These are phyloP conservation scores for Clupea harengus DNA, from an alignment of 2,113 vertebrate genomes.

Conservation along the genomic window DNA sequence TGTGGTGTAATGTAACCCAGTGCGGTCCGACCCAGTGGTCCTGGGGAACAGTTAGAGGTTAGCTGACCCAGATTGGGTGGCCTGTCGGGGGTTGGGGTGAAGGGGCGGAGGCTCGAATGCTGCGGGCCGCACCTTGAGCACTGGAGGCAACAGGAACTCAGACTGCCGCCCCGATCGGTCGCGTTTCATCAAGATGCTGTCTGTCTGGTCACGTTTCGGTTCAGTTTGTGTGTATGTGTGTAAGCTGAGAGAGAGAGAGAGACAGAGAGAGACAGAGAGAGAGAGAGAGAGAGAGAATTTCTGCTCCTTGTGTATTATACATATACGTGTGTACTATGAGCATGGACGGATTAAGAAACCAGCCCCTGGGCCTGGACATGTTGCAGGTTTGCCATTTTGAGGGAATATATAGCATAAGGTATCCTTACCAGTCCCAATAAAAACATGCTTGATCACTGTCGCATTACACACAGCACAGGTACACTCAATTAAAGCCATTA, in stretches of 20 bases:
- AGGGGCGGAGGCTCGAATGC: not conserved
- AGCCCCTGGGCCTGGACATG: too few relatives aligned
- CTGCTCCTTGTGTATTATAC: not conserved
- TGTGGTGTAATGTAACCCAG: conserved; percentile 30
- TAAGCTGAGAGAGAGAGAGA: not conserved
- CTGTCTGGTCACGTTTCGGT: too few relatives aligned
- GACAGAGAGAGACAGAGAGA: not conserved
- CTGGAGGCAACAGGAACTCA: not conserved
- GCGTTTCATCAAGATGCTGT: too few relatives aligned
- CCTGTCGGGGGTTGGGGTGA: not conserved
- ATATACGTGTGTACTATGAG: not conserved
- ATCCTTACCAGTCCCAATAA: too few relatives aligned
- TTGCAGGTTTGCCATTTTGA: too few relatives aligned
- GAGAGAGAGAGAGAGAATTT: conserved; percentile 2
- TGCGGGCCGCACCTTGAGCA: not conserved
- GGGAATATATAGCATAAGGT: too few relatives aligned
- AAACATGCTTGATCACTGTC: too few relatives aligned
- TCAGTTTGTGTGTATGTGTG: not conserved
- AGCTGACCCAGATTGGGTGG: not conserved
- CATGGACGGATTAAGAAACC: too few relatives aligned
- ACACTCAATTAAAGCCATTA: too few relatives aligned
- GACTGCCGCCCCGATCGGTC: not conserved
- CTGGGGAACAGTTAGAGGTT: not conserved
- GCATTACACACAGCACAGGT: too few relatives aligned
- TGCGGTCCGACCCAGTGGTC: not conserved